Conservation (phyloP, 2,888 invertebrate genomes). For the Agonopterix heracliana region DNA sequence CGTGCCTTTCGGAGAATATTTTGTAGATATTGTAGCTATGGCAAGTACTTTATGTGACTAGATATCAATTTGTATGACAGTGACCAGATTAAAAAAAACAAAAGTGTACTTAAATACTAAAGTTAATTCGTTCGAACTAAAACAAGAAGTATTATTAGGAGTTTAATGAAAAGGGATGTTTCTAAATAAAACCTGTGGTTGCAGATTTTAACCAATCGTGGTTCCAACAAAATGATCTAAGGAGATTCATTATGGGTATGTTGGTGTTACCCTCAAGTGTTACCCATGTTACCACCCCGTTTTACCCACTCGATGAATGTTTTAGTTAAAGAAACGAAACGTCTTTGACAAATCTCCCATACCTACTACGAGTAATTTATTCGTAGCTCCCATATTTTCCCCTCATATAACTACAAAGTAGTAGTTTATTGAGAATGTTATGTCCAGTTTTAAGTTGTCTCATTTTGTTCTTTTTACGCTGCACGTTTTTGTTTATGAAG, state of each 20-base stretch:
- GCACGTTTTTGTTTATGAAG: background rate
- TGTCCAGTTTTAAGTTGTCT: background rate
- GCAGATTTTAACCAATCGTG: conserved; percentile 54
- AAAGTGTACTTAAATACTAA: too few relatives aligned
- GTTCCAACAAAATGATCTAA: conserved; percentile 47
- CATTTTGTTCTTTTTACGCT: background rate
- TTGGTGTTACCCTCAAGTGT: conserved; percentile 2
- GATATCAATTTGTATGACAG: too few relatives aligned
- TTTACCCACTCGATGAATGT: background rate
- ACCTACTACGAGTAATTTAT: background rate
- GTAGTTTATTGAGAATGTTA: background rate
- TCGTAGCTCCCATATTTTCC: background rate
- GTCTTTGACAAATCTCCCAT: background rate
- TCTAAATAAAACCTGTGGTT: conserved; percentile 22
- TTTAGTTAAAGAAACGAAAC: background rate
- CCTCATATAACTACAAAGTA: background rate
- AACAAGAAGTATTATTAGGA: too few relatives aligned
- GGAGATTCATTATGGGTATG: conserved; percentile 60
- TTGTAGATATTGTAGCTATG: too few relatives aligned
- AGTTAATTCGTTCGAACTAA: too few relatives aligned
- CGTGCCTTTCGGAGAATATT: too few relatives aligned
- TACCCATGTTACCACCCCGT: background rate
- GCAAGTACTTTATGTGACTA: too few relatives aligned
- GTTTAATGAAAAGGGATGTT: too few relatives aligned
- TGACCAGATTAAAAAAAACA: too few relatives aligned